Conservation (phyloP, 2,888 invertebrate genomes). For the Agrochola macilenta region DNA sequence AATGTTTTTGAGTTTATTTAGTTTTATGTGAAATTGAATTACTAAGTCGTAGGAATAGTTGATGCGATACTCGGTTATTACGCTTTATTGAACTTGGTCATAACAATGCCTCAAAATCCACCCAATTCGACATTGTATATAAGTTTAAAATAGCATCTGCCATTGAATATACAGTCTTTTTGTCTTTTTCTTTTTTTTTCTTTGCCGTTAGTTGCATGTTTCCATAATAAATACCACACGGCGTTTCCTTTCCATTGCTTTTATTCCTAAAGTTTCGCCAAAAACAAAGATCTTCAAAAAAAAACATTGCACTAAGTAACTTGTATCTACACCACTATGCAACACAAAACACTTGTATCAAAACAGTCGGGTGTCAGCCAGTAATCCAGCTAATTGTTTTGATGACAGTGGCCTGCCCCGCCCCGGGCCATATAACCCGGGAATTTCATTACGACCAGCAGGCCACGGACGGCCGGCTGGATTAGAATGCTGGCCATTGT, state of each 20-base stretch:
- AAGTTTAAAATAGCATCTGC: too few relatives aligned
- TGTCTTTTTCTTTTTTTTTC: too few relatives aligned
- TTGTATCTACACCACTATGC: neutral
- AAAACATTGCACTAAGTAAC: neutral
- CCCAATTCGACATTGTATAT: too few relatives aligned
- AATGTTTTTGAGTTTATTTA: too few relatives aligned
- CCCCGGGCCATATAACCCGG: constrained; percentile 71
- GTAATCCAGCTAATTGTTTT: constrained; percentile 71
- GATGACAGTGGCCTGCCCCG: constrained; percentile 66
- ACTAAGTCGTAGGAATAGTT: too few relatives aligned
- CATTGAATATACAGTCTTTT: too few relatives aligned
- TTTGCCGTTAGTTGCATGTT: neutral
- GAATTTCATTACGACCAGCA: constrained; percentile 86
- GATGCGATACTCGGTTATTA: too few relatives aligned
- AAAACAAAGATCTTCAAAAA: neutral
- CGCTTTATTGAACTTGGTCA: too few relatives aligned
- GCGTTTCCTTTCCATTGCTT: neutral
- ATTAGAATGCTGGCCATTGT: constrained; percentile 86
- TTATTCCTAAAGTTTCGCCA: neutral
- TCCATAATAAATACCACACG: neutral
- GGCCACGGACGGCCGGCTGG: constrained; percentile 72
- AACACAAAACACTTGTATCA: constrained; percentile 27
- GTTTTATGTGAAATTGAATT: too few relatives aligned
- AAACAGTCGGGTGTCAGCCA: constrained; percentile 24
- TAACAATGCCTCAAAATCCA: too few relatives aligned